phyloP scores from a whole-genome alignment of 64 coral and sea anemone species.

The Dendronephthya gigantea region DNA sequence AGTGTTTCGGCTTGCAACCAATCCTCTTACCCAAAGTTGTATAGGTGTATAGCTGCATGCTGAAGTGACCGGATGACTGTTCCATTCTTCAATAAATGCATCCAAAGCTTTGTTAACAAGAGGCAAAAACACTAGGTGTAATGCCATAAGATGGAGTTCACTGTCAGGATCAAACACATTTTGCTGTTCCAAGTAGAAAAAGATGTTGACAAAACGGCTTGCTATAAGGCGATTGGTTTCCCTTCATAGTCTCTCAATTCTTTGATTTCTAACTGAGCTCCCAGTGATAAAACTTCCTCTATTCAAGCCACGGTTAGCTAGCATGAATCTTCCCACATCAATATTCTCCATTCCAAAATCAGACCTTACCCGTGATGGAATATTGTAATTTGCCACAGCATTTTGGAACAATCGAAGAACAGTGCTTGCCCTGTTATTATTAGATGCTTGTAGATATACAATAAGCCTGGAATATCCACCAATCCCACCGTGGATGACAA shows the following conservation, averaged over 20 bases:
- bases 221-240: not conserved
- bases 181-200: not conserved
- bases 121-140: not conserved
- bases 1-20: not conserved
- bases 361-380: not conserved
- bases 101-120: not conserved
- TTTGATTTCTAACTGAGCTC: not conserved
- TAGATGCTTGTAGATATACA: not conserved
- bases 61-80: not conserved
- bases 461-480: not conserved
- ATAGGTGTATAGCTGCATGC: not conserved
- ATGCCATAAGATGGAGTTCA: not conserved
- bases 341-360: not conserved
- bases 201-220: not conserved
- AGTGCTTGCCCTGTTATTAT: not conserved
- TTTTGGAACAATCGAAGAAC: not conserved
- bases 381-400: not conserved
- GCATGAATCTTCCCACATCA: not conserved
- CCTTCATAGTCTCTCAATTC: not conserved
- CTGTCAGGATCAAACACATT: not conserved
- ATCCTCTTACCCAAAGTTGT: not conserved
- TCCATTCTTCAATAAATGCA: not conserved
- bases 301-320: not conserved
- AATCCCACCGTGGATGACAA: not conserved
- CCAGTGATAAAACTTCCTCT: not conserved